A percentile compares a stretch with the other conserved stretches of the same genome.
Conservation (phyloP, 2,797 vertebrate species). For the Apogon hyalosoma region DNA sequence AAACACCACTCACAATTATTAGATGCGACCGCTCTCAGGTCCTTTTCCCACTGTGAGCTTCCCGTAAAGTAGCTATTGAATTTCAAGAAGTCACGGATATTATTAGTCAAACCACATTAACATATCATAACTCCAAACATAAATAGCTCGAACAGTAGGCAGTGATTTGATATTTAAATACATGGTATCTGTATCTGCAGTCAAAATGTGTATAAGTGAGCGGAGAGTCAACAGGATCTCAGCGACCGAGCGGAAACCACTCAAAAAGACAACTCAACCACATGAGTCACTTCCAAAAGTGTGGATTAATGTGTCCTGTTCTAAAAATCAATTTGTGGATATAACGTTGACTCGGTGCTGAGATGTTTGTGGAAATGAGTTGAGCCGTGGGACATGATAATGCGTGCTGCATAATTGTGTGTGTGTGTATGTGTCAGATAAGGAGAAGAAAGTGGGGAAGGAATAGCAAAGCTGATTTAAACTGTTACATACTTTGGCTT, state of each 20-base stretch:
- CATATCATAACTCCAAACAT: constrained; percentile 10
- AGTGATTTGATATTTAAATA: constrained; percentile 21
- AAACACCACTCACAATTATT: background rate
- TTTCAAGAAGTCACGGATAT: background rate
- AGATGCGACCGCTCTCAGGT: constrained; percentile 1
- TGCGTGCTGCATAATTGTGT: background rate
- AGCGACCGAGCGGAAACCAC: constrained; percentile 1
- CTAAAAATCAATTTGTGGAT: constrained; percentile 44
- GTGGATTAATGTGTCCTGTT: constrained; percentile 36
- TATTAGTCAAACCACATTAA: constrained; percentile 7
- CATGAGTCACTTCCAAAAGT: constrained; percentile 42
- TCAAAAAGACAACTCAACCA: constrained; percentile 2
- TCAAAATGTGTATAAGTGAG: constrained; percentile 16
- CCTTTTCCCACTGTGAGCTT: constrained; percentile 3
- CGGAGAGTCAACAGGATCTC: constrained; percentile 31
- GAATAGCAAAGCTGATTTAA: background rate
- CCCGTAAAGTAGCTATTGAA: constrained; percentile 9
- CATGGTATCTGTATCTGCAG: constrained; percentile 19
- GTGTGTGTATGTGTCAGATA: constrained; percentile 7
- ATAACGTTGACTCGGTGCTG: constrained; percentile 34
- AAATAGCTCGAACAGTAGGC: constrained; percentile 9
- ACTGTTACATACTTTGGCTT: background rate
- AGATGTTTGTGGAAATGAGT: constrained; percentile 20
- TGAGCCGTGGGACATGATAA: background rate
- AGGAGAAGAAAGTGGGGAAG: background rate